Evolutionary conservation across 2,797 vertebrate genomes (phyloP).

Genomic region (Notolabrus celidotus): DNA sequence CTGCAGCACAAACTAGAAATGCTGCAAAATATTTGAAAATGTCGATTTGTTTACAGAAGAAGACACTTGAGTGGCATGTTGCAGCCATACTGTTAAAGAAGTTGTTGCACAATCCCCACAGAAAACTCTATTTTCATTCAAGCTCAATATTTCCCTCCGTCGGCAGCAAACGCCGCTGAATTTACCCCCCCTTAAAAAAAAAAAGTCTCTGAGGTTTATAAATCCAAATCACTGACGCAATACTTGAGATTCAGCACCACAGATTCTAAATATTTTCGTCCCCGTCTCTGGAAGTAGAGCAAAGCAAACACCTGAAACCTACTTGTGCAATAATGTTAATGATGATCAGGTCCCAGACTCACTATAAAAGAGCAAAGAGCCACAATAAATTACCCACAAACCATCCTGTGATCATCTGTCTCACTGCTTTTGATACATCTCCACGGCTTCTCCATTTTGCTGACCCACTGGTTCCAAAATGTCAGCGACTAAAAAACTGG

Average conservation of each 20-base stretch:
- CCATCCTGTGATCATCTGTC: slow-evolving; percentile 54
- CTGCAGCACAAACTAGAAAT: not conserved
- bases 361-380: slow-evolving; percentile 4
- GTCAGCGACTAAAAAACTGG: slow-evolving; percentile 79
- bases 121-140: not conserved
- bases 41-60: not conserved
- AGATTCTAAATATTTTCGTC: slow-evolving; percentile 26
- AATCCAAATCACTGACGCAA: not conserved
- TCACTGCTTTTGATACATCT: slow-evolving; percentile 70
- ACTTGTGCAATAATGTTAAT: slow-evolving; percentile 18
- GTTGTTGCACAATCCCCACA: not conserved
- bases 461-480: slow-evolving; percentile 84
- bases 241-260: not conserved
- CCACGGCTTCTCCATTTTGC: slow-evolving; percentile 73
- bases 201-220: too few species aligned
- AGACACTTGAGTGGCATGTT: not conserved
- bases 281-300: slow-evolving; percentile 10
- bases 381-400: slow-evolving; percentile 53
- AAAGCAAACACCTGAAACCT: slow-evolving; percentile 53
- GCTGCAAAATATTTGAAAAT: not conserved
- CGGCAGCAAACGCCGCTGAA: too few species aligned
- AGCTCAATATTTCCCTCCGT: not conserved
- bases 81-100: not conserved
- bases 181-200: not conserved
- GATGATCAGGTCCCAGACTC: slow-evolving; percentile 54